Evolutionary conservation across 2,888 invertebrate genomes (phyloP), one percentile per base, ranked within the genome.

Genomic region (Melitaea athalia): DNA sequence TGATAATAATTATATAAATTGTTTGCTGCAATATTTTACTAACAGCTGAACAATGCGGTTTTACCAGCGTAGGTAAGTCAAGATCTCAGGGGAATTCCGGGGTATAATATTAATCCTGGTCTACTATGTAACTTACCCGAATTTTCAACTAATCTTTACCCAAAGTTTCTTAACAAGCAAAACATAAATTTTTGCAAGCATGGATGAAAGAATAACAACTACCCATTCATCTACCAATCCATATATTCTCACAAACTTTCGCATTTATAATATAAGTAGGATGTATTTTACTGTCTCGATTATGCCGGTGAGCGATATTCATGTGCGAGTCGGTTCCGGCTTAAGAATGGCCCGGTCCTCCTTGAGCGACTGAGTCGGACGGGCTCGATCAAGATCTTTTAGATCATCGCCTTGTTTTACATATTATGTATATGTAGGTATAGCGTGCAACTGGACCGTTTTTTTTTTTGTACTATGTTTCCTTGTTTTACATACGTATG

Each of bases 311-410:
- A 78, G 81, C 83, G 81, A 78, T 84, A 82, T 84, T 84, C 85
- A 85, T 79, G 81, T 80, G 80, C 79, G 79, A 78, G 78, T 81
- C 79, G 81, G 89, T 91, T 91, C 91, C 91, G 91, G 91, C 88
- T 89, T 81, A 84, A 83, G 83, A 90, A 91, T 86, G 85, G 85
- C 75, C 91, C 85, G 85, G 91, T 91, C 91, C 88, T 87, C 91
- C 91, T 91, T 91, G 91, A 91, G 84, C 80, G 79, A 75, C 81
- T 81, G 83, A 82, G 81, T 81, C 81, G 80, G 84, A 83, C 82
- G 80, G 81, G 77, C 81, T 75, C 80, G 80, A 79, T 81, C 81
- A 79, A 86, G 85, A 84, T 86, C 86, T 85, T 88, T 85, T 89
- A 85, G 86, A 88, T 85, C 88, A 84, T 86, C 86, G 65, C 47